Percentiles rank a stretch among this genome's conserved stretches.
These are phyloP conservation scores for Pristionchus japonicus DNA, from an alignment of 2,888 invertebrate genomes.

Conservation along the genomic window DNA sequence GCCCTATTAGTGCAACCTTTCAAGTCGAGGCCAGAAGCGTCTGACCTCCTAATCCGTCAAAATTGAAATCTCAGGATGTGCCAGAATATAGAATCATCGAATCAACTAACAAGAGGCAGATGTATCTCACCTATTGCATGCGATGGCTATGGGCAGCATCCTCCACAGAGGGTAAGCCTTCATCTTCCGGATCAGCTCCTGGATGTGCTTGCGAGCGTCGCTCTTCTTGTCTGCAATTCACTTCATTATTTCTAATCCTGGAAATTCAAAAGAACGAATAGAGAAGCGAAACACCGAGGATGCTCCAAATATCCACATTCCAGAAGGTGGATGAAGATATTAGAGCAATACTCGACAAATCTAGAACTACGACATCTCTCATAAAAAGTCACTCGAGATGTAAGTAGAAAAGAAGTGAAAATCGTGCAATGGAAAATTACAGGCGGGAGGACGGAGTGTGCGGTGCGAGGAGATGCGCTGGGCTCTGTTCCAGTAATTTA, in stretches of 20 bases:
- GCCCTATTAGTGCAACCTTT: too few species aligned
- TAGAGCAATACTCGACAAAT: not conserved
- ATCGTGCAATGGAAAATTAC: not conserved
- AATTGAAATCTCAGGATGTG: not conserved
- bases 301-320: not conserved
- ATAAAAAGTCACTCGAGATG: not conserved
- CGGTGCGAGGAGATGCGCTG: not conserved
- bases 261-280: not conserved
- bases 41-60: not conserved
- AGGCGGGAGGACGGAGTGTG: not conserved
- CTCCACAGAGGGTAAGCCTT: slow-evolving; percentile 50
- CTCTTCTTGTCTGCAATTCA: slow-evolving; percentile 45
- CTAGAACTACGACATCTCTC: not conserved
- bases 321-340: not conserved
- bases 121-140: slow-evolving; percentile 54
- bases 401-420: too few species aligned
- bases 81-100: not conserved
- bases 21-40: too few species aligned
- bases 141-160: slow-evolving; percentile 70
- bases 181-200: slow-evolving; percentile 51
- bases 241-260: not conserved
- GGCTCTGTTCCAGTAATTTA: not conserved
- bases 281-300: not conserved
- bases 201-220: slow-evolving; percentile 48
- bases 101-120: not conserved